Evolutionary conservation across 1,140 invertebrate species (phyloP).

Genomic region (Homarus americanus): DNA sequence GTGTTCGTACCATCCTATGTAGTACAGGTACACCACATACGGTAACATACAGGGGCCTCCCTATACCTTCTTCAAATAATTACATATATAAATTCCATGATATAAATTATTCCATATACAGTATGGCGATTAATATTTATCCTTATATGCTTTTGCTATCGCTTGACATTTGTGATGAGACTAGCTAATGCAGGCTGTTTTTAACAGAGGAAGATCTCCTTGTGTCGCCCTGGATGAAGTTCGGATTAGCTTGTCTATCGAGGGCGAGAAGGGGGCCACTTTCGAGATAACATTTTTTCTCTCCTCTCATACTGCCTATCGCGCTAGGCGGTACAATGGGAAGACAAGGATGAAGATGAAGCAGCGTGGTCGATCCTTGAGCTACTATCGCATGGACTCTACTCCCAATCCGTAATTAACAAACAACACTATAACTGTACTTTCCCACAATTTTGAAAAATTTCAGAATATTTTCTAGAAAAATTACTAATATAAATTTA

Average conservation of each 20-base stretch:
- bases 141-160: constrained; percentile 19
- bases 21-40: constrained; percentile 43
- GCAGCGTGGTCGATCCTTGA: constrained; percentile 67
- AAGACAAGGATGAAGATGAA: constrained; percentile 55
- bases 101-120: constrained; percentile 49
- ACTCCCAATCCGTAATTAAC: constrained; percentile 41
- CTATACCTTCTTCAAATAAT: constrained; percentile 23
- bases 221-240: constrained; percentile 7
- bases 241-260: not conserved
- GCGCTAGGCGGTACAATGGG: constrained; percentile 42
- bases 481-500: no score
- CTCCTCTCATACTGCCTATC: constrained; percentile 47
- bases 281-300: constrained; percentile 39
- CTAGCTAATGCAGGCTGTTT: constrained; percentile 48
- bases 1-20: constrained; percentile 20
- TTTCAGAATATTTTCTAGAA: no score
- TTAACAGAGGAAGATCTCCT: constrained; percentile 34
- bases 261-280: constrained; percentile 26
- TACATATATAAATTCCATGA: constrained; percentile 41
- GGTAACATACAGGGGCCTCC: constrained; percentile 36
- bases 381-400: constrained; percentile 61
- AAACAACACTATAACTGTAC: constrained; percentile 32
- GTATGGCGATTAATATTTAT: constrained; percentile 19
- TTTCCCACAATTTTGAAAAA: not conserved
- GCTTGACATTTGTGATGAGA: constrained; percentile 47